These are phyloP conservation scores for Synchiropus splendidus DNA, from an alignment of 2,113 vertebrate species.

Conservation along the genomic window DNA sequence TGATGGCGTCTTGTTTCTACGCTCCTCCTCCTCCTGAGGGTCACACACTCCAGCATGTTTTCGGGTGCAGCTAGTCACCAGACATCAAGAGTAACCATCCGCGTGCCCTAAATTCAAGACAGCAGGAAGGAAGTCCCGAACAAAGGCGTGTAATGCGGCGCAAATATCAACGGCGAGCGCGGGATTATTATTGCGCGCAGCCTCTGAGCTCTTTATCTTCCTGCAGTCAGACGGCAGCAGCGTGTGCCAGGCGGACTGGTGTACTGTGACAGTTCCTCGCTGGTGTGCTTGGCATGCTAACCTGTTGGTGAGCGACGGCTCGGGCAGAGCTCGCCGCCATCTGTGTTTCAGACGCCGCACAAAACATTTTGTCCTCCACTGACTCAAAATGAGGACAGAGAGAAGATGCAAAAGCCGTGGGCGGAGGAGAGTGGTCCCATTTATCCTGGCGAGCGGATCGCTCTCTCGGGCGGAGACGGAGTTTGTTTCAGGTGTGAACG, in stretches of 20 bases:
- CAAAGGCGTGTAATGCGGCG: constrained; percentile 2
- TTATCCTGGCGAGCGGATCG: too few relatives aligned
- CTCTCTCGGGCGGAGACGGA: too few relatives aligned
- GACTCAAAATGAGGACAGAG: constrained; percentile 33
- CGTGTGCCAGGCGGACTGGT: constrained; percentile 32
- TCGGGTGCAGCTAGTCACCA: too few relatives aligned
- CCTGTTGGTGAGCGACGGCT: constrained; percentile 59
- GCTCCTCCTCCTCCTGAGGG: too few relatives aligned
- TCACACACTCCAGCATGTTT: too few relatives aligned
- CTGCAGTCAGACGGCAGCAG: constrained; percentile 23
- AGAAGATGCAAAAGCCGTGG: neutral
- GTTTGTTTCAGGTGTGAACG: too few relatives aligned
- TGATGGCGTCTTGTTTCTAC: too few relatives aligned
- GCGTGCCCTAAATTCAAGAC: too few relatives aligned
- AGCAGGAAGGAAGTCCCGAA: neutral
- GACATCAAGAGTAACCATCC: too few relatives aligned
- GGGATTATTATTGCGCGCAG: neutral
- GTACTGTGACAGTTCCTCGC: constrained; percentile 43
- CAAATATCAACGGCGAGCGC: constrained; percentile 1
- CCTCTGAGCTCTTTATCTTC: too few relatives aligned
- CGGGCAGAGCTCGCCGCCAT: constrained; percentile 58
- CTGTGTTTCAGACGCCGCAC: constrained; percentile 56
- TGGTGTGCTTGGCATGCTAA: constrained; percentile 50
- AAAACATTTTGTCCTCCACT: constrained; percentile 60
- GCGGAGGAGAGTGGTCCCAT: too few relatives aligned